phyloP scores from a whole-genome alignment of 1,140 invertebrate genomes.

The Mizuhopecten yessoensis region DNA sequence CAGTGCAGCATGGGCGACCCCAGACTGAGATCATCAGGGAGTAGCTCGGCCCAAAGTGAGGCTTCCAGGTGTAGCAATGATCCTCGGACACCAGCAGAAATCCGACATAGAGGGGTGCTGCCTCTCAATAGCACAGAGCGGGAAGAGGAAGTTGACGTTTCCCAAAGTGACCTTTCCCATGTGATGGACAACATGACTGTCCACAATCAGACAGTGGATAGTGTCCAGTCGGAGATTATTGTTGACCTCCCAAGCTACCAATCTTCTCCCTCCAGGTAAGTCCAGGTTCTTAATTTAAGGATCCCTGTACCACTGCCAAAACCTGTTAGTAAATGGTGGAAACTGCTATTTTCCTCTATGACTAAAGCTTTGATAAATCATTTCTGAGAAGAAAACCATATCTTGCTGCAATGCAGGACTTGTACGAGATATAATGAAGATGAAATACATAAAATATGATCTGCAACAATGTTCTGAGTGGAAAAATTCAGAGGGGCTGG shows the following conservation, averaged over 20 bases:
- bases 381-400: too few species aligned
- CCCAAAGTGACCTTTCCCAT: slow-evolving; percentile 67
- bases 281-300: background rate
- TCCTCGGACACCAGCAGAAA: slow-evolving; percentile 70
- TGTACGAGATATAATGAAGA: too few species aligned
- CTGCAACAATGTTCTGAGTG: too few species aligned
- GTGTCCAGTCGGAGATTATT: slow-evolving; percentile 77
- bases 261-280: slow-evolving; percentile 72
- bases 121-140: slow-evolving; percentile 75
- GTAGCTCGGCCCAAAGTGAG: slow-evolving; percentile 50
- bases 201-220: slow-evolving; percentile 75
- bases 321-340: too few species aligned
- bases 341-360: too few species aligned
- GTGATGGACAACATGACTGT: slow-evolving; percentile 71
- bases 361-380: too few species aligned
- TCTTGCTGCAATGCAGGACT: too few species aligned
- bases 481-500: too few species aligned
- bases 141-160: slow-evolving; percentile 69
- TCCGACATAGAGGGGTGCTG: slow-evolving; percentile 70
- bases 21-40: slow-evolving; percentile 24
- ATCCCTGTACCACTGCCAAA: too few species aligned
- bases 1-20: background rate
- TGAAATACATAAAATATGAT: too few species aligned
- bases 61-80: slow-evolving; percentile 61
- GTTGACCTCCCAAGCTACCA: slow-evolving; percentile 78